Evolutionary conservation across 2,888 invertebrate species (phyloP), one percentile per base, ranked within the genome.

Genomic region (Drosophila falleni): DNA sequence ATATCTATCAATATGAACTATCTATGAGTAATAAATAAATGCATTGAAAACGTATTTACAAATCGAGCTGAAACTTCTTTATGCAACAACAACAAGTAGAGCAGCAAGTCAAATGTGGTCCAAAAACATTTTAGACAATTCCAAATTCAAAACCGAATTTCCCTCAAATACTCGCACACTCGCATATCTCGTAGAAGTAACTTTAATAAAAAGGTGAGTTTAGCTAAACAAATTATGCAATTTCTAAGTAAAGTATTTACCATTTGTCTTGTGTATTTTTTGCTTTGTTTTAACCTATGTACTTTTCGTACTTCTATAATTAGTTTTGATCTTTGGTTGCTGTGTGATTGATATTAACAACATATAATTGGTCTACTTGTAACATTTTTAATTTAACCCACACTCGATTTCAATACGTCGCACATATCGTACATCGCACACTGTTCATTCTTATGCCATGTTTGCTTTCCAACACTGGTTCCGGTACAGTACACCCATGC

Each of bases 1-100:
- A 60, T 76, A 74, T 63, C 60, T 74, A 71, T 87, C 75, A 75
- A 84, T 84, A 82, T 74, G 9, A 83, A 83, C 71, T 73, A 85
- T 80, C 74, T 74, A 78, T 80, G 76, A 87, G 72, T 87, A 85
- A 85, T 77, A 81, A 86, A 87, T 78, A 87, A 87, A 84, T 63
- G 80, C 85, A 84, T 87, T 87, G 75, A 73, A 87, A 85, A 80
- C 78, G 67, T 84, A 85, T 66, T 51, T 53, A 11, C 5, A 56
- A 65, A 62, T 16, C 11, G 26, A 29, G n/a, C 53, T 60, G 73
- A 76, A 73, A 73, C 70, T 63, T 73, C 37, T 49, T 64, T 72
- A 42, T 60, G 54, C 74, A 71, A 75, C 33, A 50, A 68, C 64
- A 79, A 59, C 67, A 49, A 68, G 59, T 66, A 65, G 67, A 58